A percentile compares a stretch with the other conserved stretches of the same genome.
These are phyloP conservation scores for Harpagifer antarcticus DNA, from an alignment of 2,797 vertebrate species.

Conservation along the genomic window DNA sequence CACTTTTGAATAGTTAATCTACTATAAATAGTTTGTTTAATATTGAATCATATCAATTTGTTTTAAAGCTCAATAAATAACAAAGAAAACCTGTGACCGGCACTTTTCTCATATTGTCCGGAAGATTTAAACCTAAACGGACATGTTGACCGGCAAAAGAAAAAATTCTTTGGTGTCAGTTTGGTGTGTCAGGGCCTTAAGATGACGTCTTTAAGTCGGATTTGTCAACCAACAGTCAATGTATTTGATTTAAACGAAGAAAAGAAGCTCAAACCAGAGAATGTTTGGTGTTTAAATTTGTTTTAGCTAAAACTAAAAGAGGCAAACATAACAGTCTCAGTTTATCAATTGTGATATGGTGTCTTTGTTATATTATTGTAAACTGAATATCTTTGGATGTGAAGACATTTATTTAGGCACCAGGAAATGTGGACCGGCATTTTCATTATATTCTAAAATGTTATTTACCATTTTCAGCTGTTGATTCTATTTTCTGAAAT, in stretches of 20 bases:
- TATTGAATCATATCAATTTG: no score
- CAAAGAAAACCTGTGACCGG: no score
- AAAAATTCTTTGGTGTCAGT: no score
- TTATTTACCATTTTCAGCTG: neutral
- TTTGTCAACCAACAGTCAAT: neutral
- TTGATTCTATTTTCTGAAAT: neutral
- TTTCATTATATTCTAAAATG: neutral
- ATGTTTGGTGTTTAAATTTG: neutral
- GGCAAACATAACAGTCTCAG: neutral
- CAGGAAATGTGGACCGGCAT: neutral
- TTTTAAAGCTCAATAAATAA: no score
- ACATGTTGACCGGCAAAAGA: no score
- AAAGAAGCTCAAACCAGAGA: neutral
- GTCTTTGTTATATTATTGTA: neutral
- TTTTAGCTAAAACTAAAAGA: neutral
- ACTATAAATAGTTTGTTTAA: no score
- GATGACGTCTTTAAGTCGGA: neutral
- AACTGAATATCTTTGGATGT: neutral
- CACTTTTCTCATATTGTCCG: no score
- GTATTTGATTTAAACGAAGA: no score
- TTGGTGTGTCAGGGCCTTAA: no score
- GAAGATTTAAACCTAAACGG: no score
- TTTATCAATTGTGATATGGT: neutral
- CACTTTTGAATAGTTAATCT: no score
- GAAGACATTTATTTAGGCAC: neutral